Conservation (phyloP, 2,888 invertebrate genomes). For the Pomacea canaliculata region DNA sequence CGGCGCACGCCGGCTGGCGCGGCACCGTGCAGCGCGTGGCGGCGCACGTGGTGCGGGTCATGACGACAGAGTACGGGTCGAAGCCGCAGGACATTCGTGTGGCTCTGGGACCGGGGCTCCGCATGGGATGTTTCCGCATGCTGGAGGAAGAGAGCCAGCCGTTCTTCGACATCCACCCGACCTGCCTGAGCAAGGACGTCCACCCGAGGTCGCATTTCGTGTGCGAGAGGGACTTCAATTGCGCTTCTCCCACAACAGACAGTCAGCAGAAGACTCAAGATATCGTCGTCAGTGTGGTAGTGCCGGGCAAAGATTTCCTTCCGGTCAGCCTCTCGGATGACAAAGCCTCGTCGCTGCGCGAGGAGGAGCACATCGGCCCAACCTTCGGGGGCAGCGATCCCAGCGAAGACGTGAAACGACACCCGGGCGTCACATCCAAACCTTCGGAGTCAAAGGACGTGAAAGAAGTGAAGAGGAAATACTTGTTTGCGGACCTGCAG, state of each 20-base stretch:
- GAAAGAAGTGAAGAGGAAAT: background rate
- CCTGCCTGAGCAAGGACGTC: conserved; percentile 23
- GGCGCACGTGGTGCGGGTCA: conserved; percentile 35
- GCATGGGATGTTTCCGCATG: conserved; percentile 38
- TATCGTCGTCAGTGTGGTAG: too few relatives aligned
- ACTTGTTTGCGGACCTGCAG: conserved; percentile 37
- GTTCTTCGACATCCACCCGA: conserved; percentile 36
- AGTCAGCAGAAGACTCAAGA: too few relatives aligned
- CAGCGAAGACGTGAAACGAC: background rate
- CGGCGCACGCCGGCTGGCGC: conserved; percentile 48
- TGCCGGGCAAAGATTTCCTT: too few relatives aligned
- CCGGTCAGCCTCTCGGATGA: too few relatives aligned
- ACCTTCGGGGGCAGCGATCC: background rate
- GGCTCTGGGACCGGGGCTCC: conserved; percentile 45
- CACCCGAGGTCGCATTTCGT: conserved; percentile 18
- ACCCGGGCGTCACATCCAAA: background rate
- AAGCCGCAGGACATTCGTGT: conserved; percentile 40
- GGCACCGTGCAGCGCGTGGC: conserved; percentile 41
- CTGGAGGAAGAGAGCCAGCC: conserved; percentile 25
- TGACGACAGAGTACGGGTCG: conserved; percentile 38
- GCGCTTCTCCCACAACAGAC: too few relatives aligned
- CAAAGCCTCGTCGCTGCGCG: too few relatives aligned
- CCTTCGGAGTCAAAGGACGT: background rate
- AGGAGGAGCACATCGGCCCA: background rate
- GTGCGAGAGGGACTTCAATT: background rate